phyloP scores from a whole-genome alignment of 2,113 vertebrate species.

The Paradisaea rubra region DNA sequence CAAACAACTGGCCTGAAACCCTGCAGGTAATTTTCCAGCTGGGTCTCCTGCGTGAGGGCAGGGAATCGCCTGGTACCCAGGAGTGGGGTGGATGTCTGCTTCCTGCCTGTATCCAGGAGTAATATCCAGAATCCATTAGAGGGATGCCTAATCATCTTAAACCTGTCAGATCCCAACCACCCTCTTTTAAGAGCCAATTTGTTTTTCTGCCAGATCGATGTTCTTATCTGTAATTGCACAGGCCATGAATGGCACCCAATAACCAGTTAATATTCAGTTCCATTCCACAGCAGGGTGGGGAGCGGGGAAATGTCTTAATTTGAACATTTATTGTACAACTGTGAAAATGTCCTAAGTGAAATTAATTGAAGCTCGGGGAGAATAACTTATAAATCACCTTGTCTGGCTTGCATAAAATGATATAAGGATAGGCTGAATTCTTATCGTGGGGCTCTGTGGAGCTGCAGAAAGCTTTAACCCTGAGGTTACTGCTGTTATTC shows the following conservation, averaged over 20 bases:
- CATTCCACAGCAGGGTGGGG: slow-evolving; percentile 42
- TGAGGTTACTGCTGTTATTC: background rate
- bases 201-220: slow-evolving; percentile 71
- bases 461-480: slow-evolving; percentile 37
- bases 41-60: background rate
- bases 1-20: background rate
- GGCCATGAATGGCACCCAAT: slow-evolving; percentile 61
- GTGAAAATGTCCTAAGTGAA: slow-evolving; percentile 64
- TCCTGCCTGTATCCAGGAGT: background rate
- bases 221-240: slow-evolving; percentile 66
- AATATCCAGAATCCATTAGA: slow-evolving; percentile 56
- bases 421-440: slow-evolving; percentile 10
- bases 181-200: slow-evolving; percentile 69
- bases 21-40: background rate
- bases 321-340: slow-evolving; percentile 64
- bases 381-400: slow-evolving; percentile 68
- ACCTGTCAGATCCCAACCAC: slow-evolving; percentile 64
- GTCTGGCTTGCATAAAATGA: slow-evolving; percentile 36
- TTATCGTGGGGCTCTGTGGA: background rate
- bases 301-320: slow-evolving; percentile 67
- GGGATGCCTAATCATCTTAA: slow-evolving; percentile 57
- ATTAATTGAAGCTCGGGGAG: slow-evolving; percentile 61
- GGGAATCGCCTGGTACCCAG: background rate
- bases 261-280: slow-evolving; percentile 65
- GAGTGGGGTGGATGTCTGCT: background rate